phyloP scores from a whole-genome alignment of 2,888 invertebrate genomes.

The Halocaridina rubra region DNA sequence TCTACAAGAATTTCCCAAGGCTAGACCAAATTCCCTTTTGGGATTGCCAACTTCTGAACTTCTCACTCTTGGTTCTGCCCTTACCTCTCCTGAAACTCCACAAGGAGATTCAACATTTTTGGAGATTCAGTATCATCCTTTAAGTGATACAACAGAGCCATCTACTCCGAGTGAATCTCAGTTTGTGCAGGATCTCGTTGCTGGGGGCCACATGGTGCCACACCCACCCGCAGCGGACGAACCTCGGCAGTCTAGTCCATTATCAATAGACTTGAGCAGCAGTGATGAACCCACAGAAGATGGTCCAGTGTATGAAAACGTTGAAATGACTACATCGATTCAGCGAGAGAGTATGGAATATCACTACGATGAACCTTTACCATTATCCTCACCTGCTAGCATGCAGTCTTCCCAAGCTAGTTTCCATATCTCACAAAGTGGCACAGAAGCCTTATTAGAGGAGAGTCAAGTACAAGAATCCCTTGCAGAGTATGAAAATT shows the following conservation, averaged over 20 bases:
- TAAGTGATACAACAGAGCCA: slow-evolving; percentile 63
- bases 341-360: not conserved
- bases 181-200: slow-evolving; percentile 53
- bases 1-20: slow-evolving; percentile 33
- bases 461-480: slow-evolving; percentile 11
- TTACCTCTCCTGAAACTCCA: slow-evolving; percentile 61
- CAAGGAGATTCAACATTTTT: slow-evolving; percentile 62
- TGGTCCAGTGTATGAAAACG: slow-evolving; percentile 57
- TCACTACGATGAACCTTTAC: slow-evolving; percentile 16
- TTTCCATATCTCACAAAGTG: slow-evolving; percentile 22
- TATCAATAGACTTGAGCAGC: slow-evolving; percentile 61
- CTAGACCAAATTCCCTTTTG: slow-evolving; percentile 48
- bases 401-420: slow-evolving; percentile 43
- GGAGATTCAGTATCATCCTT: slow-evolving; percentile 62
- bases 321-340: slow-evolving; percentile 24
- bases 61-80: slow-evolving; percentile 35
- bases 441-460: slow-evolving; percentile 29
- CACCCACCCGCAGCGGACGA: slow-evolving; percentile 35
- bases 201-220: slow-evolving; percentile 20
- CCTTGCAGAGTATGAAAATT: slow-evolving; percentile 43
- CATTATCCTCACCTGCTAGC: slow-evolving; percentile 21
- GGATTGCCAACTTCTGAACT: slow-evolving; percentile 52
- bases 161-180: slow-evolving; percentile 63
- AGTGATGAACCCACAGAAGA: slow-evolving; percentile 61
- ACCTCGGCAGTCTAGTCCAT: slow-evolving; percentile 52